A percentile compares a stretch with the other conserved stretches of the same genome.
Conservation (phyloP, 2,113 vertebrate species). For the Rostratula benghalensis region DNA sequence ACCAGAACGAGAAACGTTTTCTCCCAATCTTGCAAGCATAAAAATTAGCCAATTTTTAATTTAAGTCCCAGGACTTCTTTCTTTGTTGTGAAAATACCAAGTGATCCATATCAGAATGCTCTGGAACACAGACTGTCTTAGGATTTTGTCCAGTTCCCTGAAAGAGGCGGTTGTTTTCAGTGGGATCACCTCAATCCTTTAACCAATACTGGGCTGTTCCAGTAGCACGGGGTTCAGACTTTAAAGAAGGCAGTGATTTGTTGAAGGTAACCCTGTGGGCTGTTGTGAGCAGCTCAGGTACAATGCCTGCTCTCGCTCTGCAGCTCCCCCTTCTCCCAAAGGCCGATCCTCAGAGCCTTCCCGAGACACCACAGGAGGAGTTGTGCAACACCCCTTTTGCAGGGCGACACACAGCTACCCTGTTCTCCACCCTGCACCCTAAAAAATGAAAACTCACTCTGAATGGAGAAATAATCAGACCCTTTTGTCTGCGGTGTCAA, state of each 20-base stretch:
- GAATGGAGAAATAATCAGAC: neutral
- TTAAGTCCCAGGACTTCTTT: slow-evolving; percentile 14
- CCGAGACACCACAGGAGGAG: neutral
- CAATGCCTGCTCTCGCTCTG: neutral
- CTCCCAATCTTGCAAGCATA: neutral
- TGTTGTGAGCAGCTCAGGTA: neutral
- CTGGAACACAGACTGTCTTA: neutral
- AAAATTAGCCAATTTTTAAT: slow-evolving; percentile 15
- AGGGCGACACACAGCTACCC: neutral
- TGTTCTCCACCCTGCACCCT: neutral
- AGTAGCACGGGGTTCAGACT: neutral
- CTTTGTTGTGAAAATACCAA: slow-evolving; percentile 14
- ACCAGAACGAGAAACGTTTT: neutral
- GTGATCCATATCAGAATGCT: neutral
- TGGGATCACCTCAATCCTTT: neutral
- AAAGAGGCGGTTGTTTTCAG: neutral
- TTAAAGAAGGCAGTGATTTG: neutral
- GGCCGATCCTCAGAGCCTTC: neutral
- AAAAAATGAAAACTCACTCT: neutral
- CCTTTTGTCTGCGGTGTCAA: neutral
- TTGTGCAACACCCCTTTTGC: neutral
- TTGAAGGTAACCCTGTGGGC: neutral
- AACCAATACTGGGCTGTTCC: neutral
- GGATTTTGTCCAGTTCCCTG: neutral
- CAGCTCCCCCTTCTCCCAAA: neutral